Evolutionary conservation across 2,888 invertebrate genomes (phyloP).

Genomic region (Flexamia atlantica): DNA sequence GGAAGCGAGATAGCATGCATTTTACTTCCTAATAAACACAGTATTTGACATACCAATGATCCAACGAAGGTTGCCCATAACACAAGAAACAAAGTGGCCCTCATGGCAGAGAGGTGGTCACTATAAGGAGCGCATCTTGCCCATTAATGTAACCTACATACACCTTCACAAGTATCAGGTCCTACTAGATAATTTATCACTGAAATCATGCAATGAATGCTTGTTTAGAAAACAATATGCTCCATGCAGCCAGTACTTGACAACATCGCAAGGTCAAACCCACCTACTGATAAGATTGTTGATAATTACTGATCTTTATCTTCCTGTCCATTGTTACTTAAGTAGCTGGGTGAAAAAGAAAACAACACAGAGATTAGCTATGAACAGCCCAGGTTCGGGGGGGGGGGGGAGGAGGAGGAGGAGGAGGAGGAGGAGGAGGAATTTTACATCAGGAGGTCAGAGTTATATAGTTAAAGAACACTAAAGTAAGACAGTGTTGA

Average conservation of each 20-base stretch:
- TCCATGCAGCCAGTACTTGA: neutral
- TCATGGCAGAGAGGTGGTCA: neutral
- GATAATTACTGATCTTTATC: constrained; percentile 10
- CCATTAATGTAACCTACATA: constrained; percentile 7
- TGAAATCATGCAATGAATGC: neutral
- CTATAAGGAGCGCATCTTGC: neutral
- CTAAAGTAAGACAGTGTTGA: no score
- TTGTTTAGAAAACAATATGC: constrained; percentile 12
- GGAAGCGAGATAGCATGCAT: neutral
- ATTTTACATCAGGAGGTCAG: no score
- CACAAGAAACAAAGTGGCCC: neutral
- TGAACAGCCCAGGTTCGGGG: neutral
- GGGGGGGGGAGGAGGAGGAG: no score
- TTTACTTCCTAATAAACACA: neutral
- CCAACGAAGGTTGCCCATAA: neutral
- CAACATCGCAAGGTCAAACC: constrained; percentile 13
- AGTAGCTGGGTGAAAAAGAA: neutral
- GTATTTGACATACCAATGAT: constrained; percentile 2
- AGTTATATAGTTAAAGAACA: no score
- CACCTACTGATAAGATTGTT: constrained; percentile 4
- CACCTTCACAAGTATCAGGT: constrained; percentile 9
- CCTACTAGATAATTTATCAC: constrained; percentile 27
- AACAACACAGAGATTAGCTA: neutral
- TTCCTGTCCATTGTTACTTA: neutral
- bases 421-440: no score